Percentiles rank a stretch among this genome's conserved stretches.
Evolutionary conservation across 2,888 invertebrate genomes (phyloP).

Genomic region (Chrysodeixis includens): DNA sequence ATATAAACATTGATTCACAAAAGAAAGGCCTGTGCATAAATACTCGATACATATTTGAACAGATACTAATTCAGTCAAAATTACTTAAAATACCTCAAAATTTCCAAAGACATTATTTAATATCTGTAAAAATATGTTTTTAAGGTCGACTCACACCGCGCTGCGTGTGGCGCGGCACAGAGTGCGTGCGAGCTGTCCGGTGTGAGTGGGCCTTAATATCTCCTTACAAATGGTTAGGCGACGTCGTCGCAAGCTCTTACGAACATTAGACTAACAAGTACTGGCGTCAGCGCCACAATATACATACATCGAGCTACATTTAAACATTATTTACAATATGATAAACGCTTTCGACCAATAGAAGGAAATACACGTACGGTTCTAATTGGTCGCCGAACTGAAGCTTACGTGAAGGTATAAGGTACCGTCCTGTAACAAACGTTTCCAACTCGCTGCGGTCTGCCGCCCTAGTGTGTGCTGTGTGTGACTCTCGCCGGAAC

Average conservation of each 20-base stretch:
- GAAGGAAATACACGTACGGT: conserved; percentile 40
- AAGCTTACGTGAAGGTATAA: conserved; percentile 29
- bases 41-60: conserved; percentile 59
- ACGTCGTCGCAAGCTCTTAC: conserved; percentile 67
- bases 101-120: conserved; percentile 49
- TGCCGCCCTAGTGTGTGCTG: conserved; percentile 35
- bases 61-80: conserved; percentile 56
- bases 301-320: conserved; percentile 63
- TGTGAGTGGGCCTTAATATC: conserved; percentile 36
- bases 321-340: conserved; percentile 61
- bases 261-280: conserved; percentile 53
- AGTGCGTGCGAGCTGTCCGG: background rate
- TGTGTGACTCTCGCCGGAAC: conserved; percentile 8
- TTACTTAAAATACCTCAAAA: conserved; percentile 46
- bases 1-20: conserved; percentile 65
- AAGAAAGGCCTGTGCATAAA: conserved; percentile 60
- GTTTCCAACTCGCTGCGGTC: background rate
- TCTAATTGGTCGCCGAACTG: conserved; percentile 52
- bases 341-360: conserved; percentile 48
- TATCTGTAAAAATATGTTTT: conserved; percentile 62
- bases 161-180: background rate
- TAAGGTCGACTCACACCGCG: conserved; percentile 39
- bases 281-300: conserved; percentile 53
- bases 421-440: conserved; percentile 19
- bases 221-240: conserved; percentile 62